Conservation (phyloP, 2,113 vertebrate genomes). For the Ciconia maguari region DNA sequence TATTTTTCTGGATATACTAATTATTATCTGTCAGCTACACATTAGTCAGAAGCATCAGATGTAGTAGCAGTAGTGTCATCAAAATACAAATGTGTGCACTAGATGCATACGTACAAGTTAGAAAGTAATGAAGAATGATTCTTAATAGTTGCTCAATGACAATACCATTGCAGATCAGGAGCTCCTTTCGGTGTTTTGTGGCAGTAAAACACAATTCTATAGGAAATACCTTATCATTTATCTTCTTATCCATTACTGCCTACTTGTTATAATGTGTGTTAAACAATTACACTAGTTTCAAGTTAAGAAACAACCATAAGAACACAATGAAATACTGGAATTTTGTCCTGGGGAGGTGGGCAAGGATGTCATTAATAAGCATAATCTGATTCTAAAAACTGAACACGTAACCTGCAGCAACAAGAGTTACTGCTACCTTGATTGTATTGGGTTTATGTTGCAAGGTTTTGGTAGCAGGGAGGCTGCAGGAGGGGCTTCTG, state of each 20-base stretch:
- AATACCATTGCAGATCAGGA: not conserved
- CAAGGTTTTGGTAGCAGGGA: rapidly evolving
- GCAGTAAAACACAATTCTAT: not conserved
- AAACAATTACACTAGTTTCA: not conserved
- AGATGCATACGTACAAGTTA: not conserved
- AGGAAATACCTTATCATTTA: not conserved
- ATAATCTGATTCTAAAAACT: not conserved
- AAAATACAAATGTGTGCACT: not conserved
- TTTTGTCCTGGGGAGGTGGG: not conserved
- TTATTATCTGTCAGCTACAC: not conserved
- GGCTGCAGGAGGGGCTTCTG: not conserved
- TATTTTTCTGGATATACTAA: not conserved
- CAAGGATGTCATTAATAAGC: not conserved
- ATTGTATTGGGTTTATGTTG: not conserved
- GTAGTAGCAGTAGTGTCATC: not conserved
- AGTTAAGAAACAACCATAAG: not conserved
- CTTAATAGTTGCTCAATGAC: not conserved
- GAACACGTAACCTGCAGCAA: not conserved
- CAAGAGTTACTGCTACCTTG: not conserved
- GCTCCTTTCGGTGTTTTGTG: not conserved
- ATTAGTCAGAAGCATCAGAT: slow-evolving; percentile 5
- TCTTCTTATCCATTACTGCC: not conserved
- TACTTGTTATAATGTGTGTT: not conserved
- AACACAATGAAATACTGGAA: not conserved
- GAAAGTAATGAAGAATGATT: slow-evolving; percentile 1